Conservation (phyloP, 2,888 invertebrate species). For the Oscheius sp. region DNA sequence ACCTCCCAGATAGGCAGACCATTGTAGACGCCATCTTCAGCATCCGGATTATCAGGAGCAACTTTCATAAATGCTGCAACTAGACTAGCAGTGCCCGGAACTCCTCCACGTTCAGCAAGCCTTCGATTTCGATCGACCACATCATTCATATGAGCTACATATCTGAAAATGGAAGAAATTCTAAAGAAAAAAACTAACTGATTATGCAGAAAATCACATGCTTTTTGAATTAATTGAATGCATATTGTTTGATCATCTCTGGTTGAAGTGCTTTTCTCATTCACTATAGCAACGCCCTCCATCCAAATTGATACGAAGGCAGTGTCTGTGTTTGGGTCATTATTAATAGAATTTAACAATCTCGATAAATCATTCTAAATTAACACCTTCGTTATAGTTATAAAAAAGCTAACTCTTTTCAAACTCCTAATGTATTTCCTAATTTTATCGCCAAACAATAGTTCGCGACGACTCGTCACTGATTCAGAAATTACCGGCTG, state of each 20-base stretch:
- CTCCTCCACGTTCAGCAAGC: conserved; percentile 63
- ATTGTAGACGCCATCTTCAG: conserved; percentile 49
- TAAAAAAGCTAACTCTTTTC: conserved; percentile 18
- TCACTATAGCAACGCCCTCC: conserved; percentile 40
- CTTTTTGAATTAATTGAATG: conserved; percentile 41
- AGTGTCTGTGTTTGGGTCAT: conserved; percentile 46
- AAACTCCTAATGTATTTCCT: conserved; percentile 44
- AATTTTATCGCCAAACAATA: conserved; percentile 52
- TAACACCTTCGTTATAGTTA: not conserved
- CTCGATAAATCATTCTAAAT: conserved; percentile 42
- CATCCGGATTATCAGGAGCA: conserved; percentile 27
- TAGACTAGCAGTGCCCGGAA: conserved; percentile 61
- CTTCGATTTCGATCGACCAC: conserved; percentile 60
- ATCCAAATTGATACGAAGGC: conserved; percentile 42
- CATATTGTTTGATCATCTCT: conserved; percentile 46
- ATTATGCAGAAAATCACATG: conserved; percentile 55
- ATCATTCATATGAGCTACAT: conserved; percentile 58
- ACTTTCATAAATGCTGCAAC: conserved; percentile 65
- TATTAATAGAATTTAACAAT: conserved; percentile 45
- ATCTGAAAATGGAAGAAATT: conserved; percentile 35
- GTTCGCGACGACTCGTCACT: conserved; percentile 40
- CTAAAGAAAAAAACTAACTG: conserved; percentile 47
- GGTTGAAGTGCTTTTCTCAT: conserved; percentile 34
- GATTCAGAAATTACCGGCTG: conserved; percentile 30
- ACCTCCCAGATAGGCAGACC: conserved; percentile 49